These are phyloP conservation scores for Rhynchophorus ferrugineus DNA, from an alignment of 1,140 invertebrate species.

Conservation along the genomic window DNA sequence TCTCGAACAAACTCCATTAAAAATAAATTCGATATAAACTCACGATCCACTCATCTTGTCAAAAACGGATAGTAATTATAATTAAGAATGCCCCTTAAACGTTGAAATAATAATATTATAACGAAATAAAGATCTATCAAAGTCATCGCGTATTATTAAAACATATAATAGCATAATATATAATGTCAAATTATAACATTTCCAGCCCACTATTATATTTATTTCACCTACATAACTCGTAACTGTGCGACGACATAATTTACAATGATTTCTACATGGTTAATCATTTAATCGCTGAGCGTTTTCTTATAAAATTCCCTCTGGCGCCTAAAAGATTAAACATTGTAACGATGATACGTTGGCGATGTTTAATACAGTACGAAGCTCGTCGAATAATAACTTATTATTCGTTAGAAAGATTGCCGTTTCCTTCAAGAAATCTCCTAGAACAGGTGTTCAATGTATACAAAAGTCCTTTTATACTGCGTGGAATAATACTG, in stretches of 20 bases:
- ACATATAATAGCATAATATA: too few relatives aligned
- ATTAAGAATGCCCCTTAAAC: too few relatives aligned
- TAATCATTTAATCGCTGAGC: conserved; percentile 7
- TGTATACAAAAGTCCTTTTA: not conserved
- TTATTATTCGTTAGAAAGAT: not conserved
- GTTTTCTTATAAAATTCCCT: conserved; percentile 13
- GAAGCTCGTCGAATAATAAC: too few relatives aligned
- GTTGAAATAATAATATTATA: too few relatives aligned
- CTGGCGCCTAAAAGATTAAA: conserved; percentile 13
- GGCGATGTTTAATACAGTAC: not conserved
- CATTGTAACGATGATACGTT: conserved; percentile 5
- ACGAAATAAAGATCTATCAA: too few relatives aligned
- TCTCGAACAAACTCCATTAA: too few relatives aligned
- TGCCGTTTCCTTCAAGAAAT: not conserved
- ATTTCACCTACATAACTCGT: not conserved
- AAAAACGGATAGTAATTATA: too few relatives aligned
- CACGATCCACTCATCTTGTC: too few relatives aligned
- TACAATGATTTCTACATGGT: conserved; percentile 5
- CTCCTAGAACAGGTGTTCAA: not conserved
- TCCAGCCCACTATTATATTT: too few relatives aligned
- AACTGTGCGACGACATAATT: not conserved
- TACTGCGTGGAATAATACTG: not conserved
- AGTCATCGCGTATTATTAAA: too few relatives aligned
- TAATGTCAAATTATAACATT: too few relatives aligned
- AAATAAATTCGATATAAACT: too few relatives aligned